Conservation (phyloP, 2,888 invertebrate species). For the Drosophila picticornis region DNA sequence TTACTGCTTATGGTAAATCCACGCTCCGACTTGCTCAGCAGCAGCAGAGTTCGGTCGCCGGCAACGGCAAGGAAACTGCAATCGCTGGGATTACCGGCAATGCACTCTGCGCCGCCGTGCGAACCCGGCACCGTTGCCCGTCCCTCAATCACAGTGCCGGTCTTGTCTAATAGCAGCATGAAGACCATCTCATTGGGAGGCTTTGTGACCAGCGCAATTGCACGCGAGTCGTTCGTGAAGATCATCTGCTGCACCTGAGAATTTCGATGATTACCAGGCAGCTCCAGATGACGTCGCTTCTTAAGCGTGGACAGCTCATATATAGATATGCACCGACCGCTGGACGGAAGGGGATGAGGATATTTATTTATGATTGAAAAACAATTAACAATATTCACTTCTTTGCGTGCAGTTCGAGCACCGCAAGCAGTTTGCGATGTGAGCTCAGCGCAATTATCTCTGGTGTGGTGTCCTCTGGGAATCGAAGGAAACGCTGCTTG, state of each 20-base stretch:
- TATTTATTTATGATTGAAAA: neutral
- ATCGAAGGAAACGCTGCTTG: slow-evolving; percentile 89
- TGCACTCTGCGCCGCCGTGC: slow-evolving; percentile 77
- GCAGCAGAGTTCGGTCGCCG: slow-evolving; percentile 87
- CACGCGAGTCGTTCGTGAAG: slow-evolving; percentile 92
- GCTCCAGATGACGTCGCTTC: slow-evolving; percentile 88
- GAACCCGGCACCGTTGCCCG: slow-evolving; percentile 77
- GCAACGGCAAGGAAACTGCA: slow-evolving; percentile 88
- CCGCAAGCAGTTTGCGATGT: slow-evolving; percentile 82
- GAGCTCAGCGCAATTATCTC: slow-evolving; percentile 82
- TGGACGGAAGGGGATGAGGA: slow-evolving; percentile 6
- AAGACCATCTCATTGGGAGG: slow-evolving; percentile 89
- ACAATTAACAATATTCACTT: slow-evolving; percentile 49
- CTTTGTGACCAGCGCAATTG: slow-evolving; percentile 91
- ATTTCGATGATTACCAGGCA: slow-evolving; percentile 86
- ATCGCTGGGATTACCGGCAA: slow-evolving; percentile 88
- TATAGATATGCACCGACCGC: slow-evolving; percentile 83
- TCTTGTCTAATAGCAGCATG: slow-evolving; percentile 93
- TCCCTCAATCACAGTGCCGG: slow-evolving; percentile 86
- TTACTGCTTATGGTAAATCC: slow-evolving; percentile 88
- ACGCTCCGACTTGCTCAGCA: slow-evolving; percentile 89
- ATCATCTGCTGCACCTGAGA: slow-evolving; percentile 65
- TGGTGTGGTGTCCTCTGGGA: slow-evolving; percentile 81
- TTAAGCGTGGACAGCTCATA: slow-evolving; percentile 90
- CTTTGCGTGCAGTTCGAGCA: slow-evolving; percentile 77